Evolutionary conservation across 2,113 vertebrate species (phyloP).

Genomic region (Anseranas semipalmata): DNA sequence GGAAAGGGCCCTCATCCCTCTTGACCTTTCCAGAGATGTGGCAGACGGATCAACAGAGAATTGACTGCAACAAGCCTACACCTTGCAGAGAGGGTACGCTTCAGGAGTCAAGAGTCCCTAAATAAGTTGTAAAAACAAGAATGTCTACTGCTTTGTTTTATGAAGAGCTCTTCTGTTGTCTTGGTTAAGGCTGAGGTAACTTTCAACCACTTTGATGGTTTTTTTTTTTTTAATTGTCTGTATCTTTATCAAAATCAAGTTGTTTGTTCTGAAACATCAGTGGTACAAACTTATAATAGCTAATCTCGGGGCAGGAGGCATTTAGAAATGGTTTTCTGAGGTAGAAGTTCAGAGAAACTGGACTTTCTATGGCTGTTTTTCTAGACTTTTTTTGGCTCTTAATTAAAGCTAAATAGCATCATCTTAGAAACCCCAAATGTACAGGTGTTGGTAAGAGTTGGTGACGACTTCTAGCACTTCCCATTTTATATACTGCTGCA

Average conservation of each 20-base stretch:
- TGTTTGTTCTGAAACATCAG: background rate
- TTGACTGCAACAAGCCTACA: slow-evolving; percentile 16
- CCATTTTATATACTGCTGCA: background rate
- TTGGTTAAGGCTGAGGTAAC: background rate
- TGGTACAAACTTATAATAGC: background rate
- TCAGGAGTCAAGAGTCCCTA: background rate
- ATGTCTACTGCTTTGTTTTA: background rate
- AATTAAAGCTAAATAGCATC: background rate
- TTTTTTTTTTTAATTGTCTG: background rate
- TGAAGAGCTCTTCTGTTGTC: background rate
- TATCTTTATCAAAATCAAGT: background rate
- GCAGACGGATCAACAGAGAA: slow-evolving; percentile 38
- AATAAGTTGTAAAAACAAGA: background rate
- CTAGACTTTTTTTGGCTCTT: background rate
- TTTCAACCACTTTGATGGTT: background rate
- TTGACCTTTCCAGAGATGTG: slow-evolving; percentile 64
- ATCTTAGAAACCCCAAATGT: background rate
- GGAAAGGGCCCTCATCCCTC: slow-evolving; percentile 44
- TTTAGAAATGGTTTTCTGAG: background rate
- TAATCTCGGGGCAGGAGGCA: background rate
- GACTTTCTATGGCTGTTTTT: background rate
- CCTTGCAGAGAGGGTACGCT: background rate
- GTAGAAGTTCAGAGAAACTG: background rate
- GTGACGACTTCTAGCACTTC: background rate
- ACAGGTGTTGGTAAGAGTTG: background rate